phyloP scores from a whole-genome alignment of 2,113 vertebrate genomes.

The Taxidea taxus region DNA sequence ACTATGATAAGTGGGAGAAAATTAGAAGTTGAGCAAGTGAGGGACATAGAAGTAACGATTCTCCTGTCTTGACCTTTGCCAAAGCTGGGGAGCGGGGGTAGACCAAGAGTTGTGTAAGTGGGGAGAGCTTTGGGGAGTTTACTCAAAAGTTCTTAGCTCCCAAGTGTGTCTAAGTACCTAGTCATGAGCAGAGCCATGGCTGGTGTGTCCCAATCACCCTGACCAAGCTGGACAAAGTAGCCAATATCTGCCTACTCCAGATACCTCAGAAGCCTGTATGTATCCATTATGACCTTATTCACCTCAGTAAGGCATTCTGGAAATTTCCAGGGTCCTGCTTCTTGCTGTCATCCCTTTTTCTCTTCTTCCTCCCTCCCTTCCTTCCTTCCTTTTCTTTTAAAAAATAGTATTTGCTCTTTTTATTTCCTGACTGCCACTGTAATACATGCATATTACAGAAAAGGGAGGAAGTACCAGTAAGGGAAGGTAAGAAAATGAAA shows the following conservation, averaged over 20 bases:
- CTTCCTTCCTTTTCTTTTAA: background rate
- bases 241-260: background rate
- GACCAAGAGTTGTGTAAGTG: background rate
- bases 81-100: fast-evolving
- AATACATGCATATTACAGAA: background rate
- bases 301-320: background rate
- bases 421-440: background rate
- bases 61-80: background rate
- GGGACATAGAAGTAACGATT: background rate
- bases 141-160: background rate
- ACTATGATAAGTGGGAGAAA: background rate
- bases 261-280: fast-evolving
- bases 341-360: background rate
- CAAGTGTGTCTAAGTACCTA: background rate
- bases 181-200: background rate
- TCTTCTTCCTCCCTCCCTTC: background rate
- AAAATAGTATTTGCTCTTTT: background rate
- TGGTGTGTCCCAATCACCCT: too few relatives aligned
- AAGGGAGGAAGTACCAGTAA: background rate
- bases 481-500: background rate
- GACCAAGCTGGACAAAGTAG: background rate
- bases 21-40: background rate
- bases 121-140: background rate
- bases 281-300: too few relatives aligned
- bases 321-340: background rate